Evolutionary conservation across 2,797 vertebrate genomes (phyloP), one percentile per base, ranked within the genome.

Genomic region (Columba guinea): DNA sequence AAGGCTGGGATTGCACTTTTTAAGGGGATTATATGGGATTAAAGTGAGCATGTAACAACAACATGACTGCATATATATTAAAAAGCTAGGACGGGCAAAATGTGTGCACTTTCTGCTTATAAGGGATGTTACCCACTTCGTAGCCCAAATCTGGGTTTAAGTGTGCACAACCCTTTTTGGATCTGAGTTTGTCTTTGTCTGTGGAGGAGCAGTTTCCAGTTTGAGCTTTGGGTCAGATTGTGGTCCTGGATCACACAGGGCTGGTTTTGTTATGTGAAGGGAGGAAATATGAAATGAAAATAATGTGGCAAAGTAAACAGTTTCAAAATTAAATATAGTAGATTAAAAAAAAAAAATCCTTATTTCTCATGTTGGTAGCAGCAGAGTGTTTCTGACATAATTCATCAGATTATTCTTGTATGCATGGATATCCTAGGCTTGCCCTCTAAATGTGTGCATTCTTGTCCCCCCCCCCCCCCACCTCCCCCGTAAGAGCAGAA

Each of bases 401-500:
- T 46, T 56, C 27, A 32, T 20, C 28, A 51, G 17, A 9, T 70
- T 60, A 21, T 48, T 82, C 68, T 26, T 65, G 30, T 28, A 13
- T 26, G 12, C 27, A 12, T 0, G 1, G 30, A 3, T 85, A 56
- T 53, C 62, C 58, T 78, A 56, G 69, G 20, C 34, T 86, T 4
- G 4, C 20, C 9, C 41, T 70, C 28, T 49, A 22, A 49, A 67
- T 1, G 0, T 9, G 1, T 37, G 22, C 1, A 1, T 51, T 16
- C 27, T 74, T 55, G n/a, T 41, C 9, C 62, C 27, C n/a, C 24
- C 44, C 9, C 62, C 27, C n/a, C 24, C 44, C 67, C 27, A n/a
- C 24, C 44, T 18, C 8, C 9, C 0, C 21, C 4, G 18, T 22
- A 67, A 75, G 22, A 84, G 30, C 34, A 71, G 41, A 65, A 35